These are phyloP conservation scores for Zosterops hypoxanthus DNA, from an alignment of 2,113 vertebrate species.

Conservation along the genomic window DNA sequence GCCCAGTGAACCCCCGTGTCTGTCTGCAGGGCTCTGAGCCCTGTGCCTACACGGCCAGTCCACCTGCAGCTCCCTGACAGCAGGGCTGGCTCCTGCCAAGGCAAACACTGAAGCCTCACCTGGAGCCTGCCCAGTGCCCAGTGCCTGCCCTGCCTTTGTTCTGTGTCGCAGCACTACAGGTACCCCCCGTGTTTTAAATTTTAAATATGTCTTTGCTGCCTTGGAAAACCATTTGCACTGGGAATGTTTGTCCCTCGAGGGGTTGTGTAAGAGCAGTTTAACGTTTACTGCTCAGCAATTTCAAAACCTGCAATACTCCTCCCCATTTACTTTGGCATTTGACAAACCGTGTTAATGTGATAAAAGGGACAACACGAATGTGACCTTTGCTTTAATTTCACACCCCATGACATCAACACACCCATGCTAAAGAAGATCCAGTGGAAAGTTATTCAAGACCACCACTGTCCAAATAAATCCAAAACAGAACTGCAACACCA, in stretches of 20 bases:
- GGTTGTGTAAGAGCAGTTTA: neutral
- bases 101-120: neutral
- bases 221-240: neutral
- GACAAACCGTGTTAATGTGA: neutral
- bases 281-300: neutral
- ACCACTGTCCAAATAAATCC: neutral
- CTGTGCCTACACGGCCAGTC: neutral
- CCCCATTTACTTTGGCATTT: neutral
- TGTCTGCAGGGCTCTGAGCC: no score
- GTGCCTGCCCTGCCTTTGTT: fast-evolving
- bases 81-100: neutral
- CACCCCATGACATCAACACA: neutral
- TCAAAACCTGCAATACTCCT: neutral
- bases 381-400: neutral
- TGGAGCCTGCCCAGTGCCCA: neutral
- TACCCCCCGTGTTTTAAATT: fast-evolving
- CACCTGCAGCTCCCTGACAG: fast-evolving
- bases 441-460: neutral
- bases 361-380: neutral
- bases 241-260: neutral
- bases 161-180: no score
- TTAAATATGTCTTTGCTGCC: neutral
- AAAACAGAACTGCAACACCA: neutral
- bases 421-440: neutral
- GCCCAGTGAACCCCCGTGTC: neutral